Base-by-base conservation (phyloP, 2,888 invertebrate genomes). In the Loripinus fragilis region DNA sequence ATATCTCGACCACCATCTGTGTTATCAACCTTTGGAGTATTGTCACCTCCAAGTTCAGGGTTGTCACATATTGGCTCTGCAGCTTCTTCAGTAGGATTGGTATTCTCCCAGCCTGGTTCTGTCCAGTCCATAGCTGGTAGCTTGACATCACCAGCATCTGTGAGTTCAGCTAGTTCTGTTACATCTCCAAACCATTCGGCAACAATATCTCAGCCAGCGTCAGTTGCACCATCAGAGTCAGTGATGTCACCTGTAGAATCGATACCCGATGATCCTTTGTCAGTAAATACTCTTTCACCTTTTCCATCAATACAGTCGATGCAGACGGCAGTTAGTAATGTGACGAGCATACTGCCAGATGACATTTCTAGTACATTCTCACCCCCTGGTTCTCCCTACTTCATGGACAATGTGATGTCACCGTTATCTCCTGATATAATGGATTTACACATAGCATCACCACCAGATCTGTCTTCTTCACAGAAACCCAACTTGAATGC, bases 401-500 rank as follows among this genome's bases (percentile, higher is more conserved):
- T 78, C 42, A 80, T 83, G 48, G 87, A 86, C 64, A 84, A 79
- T 76, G 78, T 86, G 3, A 76, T 87, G 50, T 85, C 84, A 28
- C 91, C 91, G 20, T 85, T 91, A 81, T 91, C 91, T 42, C 91
- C 92, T 41, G 92, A 91, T 68, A 83, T 86, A n/a, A 89, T 90
- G 88, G 90, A 91, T 75, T 86, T 80, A n/a, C 78, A 76, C 38
- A 73, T 88, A 12, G 76, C 84, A 28, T 88, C 89, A 30, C 86
- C 90, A 23, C 82, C 86, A 50, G 83, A 82, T 69, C 78, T 83
- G 33, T 50, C 75, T 41, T 50, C 35, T 41, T 48, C 64, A 50
- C 42, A 76, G 75, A 50, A 80, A 33, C 70, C 71, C 70, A 64
- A 41, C 35, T 33, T 67, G n/a, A 74, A n/a, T 71, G 65, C 72